A percentile compares a stretch with the other conserved stretches of the same genome.
These are phyloP conservation scores for Ptychochromis oligacanthus DNA, from an alignment of 2,113 vertebrate species.

Conservation along the genomic window DNA sequence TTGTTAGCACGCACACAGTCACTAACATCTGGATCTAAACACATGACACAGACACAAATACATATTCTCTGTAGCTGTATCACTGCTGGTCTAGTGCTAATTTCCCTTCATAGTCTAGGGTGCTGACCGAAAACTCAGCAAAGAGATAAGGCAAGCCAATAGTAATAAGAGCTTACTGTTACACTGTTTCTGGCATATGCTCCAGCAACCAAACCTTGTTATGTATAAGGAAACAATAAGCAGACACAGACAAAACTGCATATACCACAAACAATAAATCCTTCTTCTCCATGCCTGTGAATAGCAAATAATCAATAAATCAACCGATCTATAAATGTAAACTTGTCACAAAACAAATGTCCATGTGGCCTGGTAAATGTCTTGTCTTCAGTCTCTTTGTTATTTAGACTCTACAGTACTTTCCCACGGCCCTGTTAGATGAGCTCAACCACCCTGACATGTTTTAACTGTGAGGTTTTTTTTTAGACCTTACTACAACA, in stretches of 20 bases:
- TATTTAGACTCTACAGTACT: no score
- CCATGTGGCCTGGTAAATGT: no score
- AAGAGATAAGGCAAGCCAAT: neutral
- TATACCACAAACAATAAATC: no score
- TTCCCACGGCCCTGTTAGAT: no score
- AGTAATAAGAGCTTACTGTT: neutral
- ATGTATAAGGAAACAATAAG: neutral
- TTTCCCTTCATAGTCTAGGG: neutral
- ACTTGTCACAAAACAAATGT: no score
- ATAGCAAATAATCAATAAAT: neutral
- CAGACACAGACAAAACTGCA: neutral
- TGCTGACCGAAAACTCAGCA: neutral
- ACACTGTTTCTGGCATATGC: neutral
- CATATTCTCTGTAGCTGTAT: neutral
- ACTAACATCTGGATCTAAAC: neutral
- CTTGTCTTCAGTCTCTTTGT: no score
- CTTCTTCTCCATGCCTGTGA: neutral
- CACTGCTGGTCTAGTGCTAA: neutral
- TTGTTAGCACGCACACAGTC: neutral
- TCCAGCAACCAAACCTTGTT: neutral
- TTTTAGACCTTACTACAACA: no score
- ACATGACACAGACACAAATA: neutral
- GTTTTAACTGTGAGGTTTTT: no score
- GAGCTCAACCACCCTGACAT: no score
- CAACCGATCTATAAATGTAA: neutral